Evolutionary conservation across 2,113 vertebrate genomes (phyloP).

Genomic region (Oreochromis spilurus): DNA sequence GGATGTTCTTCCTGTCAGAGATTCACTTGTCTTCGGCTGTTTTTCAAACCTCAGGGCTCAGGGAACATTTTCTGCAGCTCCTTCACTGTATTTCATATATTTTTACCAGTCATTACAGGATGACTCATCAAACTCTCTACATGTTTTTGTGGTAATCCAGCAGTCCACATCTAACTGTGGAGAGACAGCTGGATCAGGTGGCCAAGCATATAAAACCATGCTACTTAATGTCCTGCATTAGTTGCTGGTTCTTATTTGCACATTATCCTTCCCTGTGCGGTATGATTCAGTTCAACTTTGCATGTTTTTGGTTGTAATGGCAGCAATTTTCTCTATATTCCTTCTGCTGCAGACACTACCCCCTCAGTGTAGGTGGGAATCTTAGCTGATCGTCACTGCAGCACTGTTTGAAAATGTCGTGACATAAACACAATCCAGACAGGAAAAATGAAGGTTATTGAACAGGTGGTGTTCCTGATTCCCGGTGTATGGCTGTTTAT

Average conservation of each 20-base stretch:
- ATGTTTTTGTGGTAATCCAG: not conserved
- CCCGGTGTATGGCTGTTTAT: not conserved
- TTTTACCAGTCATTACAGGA: not conserved
- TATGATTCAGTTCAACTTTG: not conserved
- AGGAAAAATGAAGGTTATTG: not conserved
- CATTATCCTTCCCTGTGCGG: not conserved
- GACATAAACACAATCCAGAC: not conserved
- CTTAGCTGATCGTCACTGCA: not conserved
- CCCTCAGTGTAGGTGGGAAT: not conserved
- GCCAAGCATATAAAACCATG: not conserved
- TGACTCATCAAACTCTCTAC: not conserved
- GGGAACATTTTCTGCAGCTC: not conserved
- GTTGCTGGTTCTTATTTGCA: not conserved
- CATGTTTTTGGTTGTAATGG: not conserved
- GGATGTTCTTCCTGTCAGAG: not conserved
- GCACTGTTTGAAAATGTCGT: not conserved
- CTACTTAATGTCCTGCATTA: not conserved
- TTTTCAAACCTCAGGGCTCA: not conserved
- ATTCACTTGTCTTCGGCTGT: not conserved
- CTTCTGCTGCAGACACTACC: not conserved
- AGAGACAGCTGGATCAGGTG: not conserved
- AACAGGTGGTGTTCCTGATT: not conserved
- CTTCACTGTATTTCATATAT: not conserved
- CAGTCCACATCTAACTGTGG: not conserved
- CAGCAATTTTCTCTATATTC: not conserved